Evolutionary conservation across 2,797 vertebrate genomes (phyloP).

Genomic region (Furcifer pardalis): DNA sequence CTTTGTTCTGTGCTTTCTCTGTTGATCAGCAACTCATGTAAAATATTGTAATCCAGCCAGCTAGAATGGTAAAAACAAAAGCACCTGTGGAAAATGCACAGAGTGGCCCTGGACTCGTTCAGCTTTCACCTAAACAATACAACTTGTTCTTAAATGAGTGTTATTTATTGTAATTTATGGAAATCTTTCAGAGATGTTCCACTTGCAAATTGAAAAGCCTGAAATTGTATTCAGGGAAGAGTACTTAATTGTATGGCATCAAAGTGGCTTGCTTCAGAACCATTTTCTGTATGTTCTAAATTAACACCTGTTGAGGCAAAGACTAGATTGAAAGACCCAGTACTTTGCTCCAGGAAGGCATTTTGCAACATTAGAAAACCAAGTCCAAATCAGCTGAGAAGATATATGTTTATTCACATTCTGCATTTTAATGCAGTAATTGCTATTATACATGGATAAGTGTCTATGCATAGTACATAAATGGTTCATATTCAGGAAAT

Average conservation of each 20-base stretch:
- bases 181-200: slow-evolving; percentile 64
- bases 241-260: slow-evolving; percentile 61
- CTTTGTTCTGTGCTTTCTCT: not conserved
- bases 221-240: slow-evolving; percentile 64
- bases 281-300: slow-evolving; percentile 68
- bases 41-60: not conserved
- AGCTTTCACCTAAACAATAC: slow-evolving; percentile 36
- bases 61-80: not conserved
- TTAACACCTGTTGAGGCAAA: slow-evolving; percentile 60
- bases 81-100: slow-evolving; percentile 14
- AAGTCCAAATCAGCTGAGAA: not conserved
- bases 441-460: not conserved
- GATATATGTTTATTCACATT: not conserved
- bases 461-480: not conserved
- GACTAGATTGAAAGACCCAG: slow-evolving; percentile 37
- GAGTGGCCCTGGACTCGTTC: slow-evolving; percentile 17
- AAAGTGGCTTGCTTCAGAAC: slow-evolving; percentile 54
- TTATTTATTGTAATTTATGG: slow-evolving; percentile 71
- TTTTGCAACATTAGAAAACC: slow-evolving; percentile 13
- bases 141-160: slow-evolving; percentile 50
- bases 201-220: slow-evolving; percentile 60
- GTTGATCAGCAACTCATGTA: not conserved
- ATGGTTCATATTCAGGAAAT: not conserved
- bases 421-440: not conserved
- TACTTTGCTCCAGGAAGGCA: slow-evolving; percentile 37